phyloP scores from a whole-genome alignment of 2,113 vertebrate species.

The Nibea coibor region DNA sequence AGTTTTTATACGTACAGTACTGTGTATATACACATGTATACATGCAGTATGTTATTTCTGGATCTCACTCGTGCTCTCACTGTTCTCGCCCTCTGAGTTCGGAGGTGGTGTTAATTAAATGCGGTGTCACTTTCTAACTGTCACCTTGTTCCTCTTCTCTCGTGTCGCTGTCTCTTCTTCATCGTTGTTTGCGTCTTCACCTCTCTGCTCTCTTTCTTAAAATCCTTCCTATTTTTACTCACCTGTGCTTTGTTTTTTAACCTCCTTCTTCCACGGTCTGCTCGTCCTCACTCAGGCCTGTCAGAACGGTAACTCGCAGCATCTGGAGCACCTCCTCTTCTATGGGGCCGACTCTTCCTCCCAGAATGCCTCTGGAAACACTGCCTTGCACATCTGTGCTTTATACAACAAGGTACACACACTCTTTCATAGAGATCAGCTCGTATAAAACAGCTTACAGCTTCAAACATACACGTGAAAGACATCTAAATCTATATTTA shows the following conservation, averaged over 20 bases:
- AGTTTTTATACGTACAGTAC: too few species aligned
- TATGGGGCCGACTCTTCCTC: slow-evolving; percentile 91
- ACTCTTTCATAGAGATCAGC: neutral
- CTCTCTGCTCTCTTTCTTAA: slow-evolving; percentile 21
- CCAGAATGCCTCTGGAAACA: slow-evolving; percentile 95
- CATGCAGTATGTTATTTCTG: neutral
- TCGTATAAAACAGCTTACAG: neutral
- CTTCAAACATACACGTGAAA: neutral
- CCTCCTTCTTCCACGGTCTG: neutral
- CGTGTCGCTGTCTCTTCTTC: slow-evolving; percentile 15
- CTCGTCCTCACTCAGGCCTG: slow-evolving; percentile 77
- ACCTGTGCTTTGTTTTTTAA: neutral
- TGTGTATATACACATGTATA: too few species aligned
- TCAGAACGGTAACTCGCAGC: slow-evolving; percentile 92
- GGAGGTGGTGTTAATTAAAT: slow-evolving; percentile 71
- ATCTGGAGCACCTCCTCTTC: slow-evolving; percentile 93
- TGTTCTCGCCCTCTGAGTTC: slow-evolving; percentile 51
- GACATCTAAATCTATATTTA: too few species aligned
- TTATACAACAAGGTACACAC: slow-evolving; percentile 92
- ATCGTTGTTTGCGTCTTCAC: neutral
- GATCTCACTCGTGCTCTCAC: slow-evolving; percentile 18
- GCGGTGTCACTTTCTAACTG: slow-evolving; percentile 44
- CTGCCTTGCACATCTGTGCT: slow-evolving; percentile 94
- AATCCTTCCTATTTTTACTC: neutral
- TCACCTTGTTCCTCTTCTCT: slow-evolving; percentile 37